These are phyloP conservation scores for Semotilus atromaculatus DNA, from an alignment of 2,797 vertebrate species.

Conservation along the genomic window DNA sequence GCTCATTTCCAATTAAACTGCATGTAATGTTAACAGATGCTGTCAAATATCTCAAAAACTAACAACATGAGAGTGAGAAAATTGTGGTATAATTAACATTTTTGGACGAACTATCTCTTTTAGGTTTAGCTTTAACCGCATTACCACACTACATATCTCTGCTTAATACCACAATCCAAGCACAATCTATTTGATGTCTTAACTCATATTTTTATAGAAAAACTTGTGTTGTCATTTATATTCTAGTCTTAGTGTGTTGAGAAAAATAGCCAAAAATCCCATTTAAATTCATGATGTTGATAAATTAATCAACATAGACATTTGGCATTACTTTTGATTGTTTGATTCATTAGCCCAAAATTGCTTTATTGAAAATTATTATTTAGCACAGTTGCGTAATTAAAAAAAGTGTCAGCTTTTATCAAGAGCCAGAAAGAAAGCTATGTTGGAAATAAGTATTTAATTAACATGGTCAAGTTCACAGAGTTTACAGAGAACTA, in stretches of 20 bases:
- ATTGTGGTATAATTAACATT: not conserved
- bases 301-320: not conserved
- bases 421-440: not conserved
- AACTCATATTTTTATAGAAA: not conserved
- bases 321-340: not conserved
- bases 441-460: constrained; percentile 3
- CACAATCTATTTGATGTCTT: not conserved
- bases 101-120: not conserved
- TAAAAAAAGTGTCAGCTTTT: not conserved
- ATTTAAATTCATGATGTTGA: not conserved
- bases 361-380: not conserved
- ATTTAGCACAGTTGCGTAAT: constrained; percentile 1
- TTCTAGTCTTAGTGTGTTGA: not conserved
- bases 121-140: not conserved
- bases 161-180: constrained; percentile 3
- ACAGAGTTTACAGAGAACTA: not conserved
- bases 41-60: not conserved
- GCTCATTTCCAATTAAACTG: not conserved
- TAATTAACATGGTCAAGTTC: constrained; percentile 3
- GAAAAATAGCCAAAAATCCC: not conserved
- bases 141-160: too few species aligned
- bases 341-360: constrained; percentile 16
- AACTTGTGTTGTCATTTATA: not conserved
- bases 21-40: not conserved
- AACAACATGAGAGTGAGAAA: not conserved